Percentiles rank a stretch among this genome's conserved stretches.
Evolutionary conservation across 2,888 invertebrate genomes (phyloP).

Genomic region (Saturnia japonica): DNA sequence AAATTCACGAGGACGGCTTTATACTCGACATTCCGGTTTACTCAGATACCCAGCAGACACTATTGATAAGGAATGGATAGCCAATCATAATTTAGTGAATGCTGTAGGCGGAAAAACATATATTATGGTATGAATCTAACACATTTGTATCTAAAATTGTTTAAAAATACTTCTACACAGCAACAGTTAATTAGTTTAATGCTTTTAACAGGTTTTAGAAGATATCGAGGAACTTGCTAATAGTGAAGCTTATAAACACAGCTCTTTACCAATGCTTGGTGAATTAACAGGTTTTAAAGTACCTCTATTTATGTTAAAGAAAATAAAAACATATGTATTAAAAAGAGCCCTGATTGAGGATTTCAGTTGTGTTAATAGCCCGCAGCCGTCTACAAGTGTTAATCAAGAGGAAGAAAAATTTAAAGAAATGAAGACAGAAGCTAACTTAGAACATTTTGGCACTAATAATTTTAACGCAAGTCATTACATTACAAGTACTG

Average conservation of each 20-base stretch:
- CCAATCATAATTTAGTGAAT: conserved; percentile 88
- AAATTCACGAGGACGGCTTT: conserved; percentile 87
- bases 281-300: conserved; percentile 89
- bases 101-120: conserved; percentile 91
- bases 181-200: background rate
- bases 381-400: conserved; percentile 64
- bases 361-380: conserved; percentile 61
- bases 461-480: conserved; percentile 66
- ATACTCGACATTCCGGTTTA: conserved; percentile 89
- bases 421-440: conserved; percentile 70
- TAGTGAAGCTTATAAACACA: conserved; percentile 87
- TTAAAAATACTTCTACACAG: background rate
- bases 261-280: conserved; percentile 83
- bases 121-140: conserved; percentile 79
- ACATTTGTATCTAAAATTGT: background rate
- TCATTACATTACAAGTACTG: conserved; percentile 62
- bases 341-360: conserved; percentile 63
- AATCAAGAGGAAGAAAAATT: conserved; percentile 59
- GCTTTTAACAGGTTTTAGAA: conserved; percentile 79
- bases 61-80: conserved; percentile 91
- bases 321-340: conserved; percentile 86
- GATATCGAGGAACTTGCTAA: conserved; percentile 89
- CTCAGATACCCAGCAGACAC: conserved; percentile 90
- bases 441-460: conserved; percentile 60
- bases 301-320: conserved; percentile 87